These are phyloP conservation scores for Morelia viridis DNA, from an alignment of 2,797 vertebrate species.

Conservation along the genomic window DNA sequence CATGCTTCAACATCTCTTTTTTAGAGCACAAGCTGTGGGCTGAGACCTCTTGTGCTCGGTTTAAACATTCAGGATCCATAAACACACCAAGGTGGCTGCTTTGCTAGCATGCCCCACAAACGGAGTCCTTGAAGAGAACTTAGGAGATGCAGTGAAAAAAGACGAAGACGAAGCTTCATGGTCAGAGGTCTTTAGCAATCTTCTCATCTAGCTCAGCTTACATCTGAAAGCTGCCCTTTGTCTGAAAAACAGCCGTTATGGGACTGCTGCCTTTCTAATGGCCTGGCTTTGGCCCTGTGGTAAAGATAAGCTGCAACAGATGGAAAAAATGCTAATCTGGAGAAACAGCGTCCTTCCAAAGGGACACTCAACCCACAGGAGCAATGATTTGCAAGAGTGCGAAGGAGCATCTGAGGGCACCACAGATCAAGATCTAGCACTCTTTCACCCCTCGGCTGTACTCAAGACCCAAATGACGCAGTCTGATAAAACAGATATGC, in stretches of 20 bases:
- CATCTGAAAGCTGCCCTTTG: neutral
- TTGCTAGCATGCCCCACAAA: neutral
- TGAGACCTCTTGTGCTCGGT: no score
- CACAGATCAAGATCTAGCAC: slow-evolving; percentile 19
- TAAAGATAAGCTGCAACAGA: neutral
- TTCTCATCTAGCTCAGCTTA: neutral
- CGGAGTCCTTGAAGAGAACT: neutral
- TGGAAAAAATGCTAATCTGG: neutral
- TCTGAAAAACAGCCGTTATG: neutral
- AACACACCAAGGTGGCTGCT: neutral
- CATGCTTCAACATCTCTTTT: neutral
- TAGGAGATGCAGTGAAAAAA: neutral
- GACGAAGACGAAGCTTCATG: neutral
- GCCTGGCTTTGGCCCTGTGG: neutral
- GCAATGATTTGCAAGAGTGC: neutral
- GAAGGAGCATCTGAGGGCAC: neutral
- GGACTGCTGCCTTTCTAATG: fast-evolving
- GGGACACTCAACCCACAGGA: neutral
- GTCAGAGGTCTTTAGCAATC: neutral
- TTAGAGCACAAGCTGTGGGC: neutral
- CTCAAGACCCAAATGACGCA: neutral
- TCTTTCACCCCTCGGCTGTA: neutral
- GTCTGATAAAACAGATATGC: fast-evolving
- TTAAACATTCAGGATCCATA: neutral
- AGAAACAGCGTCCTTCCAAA: neutral